phyloP scores from a whole-genome alignment of 1,140 invertebrate genomes.

The Lamellibrachia luymesi region DNA sequence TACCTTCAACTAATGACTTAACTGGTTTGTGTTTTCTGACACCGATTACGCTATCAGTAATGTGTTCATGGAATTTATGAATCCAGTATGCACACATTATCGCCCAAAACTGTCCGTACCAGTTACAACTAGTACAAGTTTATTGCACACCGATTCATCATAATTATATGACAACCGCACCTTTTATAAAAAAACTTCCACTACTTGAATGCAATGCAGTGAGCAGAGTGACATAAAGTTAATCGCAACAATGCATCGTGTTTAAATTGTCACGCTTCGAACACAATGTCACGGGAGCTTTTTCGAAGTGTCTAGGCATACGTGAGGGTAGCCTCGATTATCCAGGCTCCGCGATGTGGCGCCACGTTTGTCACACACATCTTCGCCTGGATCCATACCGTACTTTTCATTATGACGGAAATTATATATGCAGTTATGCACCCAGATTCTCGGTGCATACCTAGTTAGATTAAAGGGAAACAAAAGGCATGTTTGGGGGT shows the following conservation, averaged over 20 bases:
- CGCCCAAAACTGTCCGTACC: neutral
- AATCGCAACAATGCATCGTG: neutral
- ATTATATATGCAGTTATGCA: no score
- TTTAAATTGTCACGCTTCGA: neutral
- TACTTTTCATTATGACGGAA: no score
- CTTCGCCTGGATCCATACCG: no score
- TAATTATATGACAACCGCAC: neutral
- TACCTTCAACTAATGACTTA: neutral
- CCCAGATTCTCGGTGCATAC: no score
- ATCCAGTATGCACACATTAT: neutral
- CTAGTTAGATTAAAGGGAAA: no score
- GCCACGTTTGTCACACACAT: no score
- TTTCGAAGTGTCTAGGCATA: no score
- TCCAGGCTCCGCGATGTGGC: no score
- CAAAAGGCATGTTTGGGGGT: no score
- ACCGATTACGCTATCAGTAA: neutral
- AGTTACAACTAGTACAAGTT: neutral
- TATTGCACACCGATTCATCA: neutral
- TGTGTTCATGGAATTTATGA: neutral
- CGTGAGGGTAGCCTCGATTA: no score
- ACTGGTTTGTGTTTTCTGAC: neutral
- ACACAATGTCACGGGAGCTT: neutral
- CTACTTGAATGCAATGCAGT: neutral
- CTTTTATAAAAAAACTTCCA: neutral
- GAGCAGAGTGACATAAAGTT: neutral